These are phyloP conservation scores for Apoda limacodes DNA, from an alignment of 2,888 invertebrate species.

Conservation along the genomic window DNA sequence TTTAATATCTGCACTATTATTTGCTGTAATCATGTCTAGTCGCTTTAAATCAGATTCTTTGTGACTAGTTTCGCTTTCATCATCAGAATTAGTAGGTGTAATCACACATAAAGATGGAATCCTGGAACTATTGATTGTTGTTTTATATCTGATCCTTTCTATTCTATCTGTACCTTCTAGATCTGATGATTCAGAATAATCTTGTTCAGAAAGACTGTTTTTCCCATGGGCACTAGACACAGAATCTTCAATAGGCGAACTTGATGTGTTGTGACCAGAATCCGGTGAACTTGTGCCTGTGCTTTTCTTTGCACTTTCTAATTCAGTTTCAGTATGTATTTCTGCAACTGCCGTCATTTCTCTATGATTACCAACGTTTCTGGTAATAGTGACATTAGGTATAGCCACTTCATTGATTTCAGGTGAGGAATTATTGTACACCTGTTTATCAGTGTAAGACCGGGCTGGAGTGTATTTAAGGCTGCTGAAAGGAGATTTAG, in stretches of 20 bases:
- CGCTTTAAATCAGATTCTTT: slow-evolving; percentile 35
- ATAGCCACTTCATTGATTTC: slow-evolving; percentile 42
- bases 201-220: slow-evolving; percentile 80
- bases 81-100: slow-evolving; percentile 88
- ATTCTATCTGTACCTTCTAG: slow-evolving; percentile 89
- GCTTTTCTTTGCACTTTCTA: slow-evolving; percentile 63
- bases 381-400: slow-evolving; percentile 51
- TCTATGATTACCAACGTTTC: slow-evolving; percentile 47
- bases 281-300: slow-evolving; percentile 82
- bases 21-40: slow-evolving; percentile 27
- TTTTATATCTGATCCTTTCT: slow-evolving; percentile 87
- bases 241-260: slow-evolving; percentile 81
- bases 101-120: slow-evolving; percentile 95
- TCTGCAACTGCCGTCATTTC: slow-evolving; percentile 73
- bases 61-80: slow-evolving; percentile 73
- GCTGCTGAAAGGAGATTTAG: slow-evolving; percentile 52
- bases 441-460: slow-evolving; percentile 42
- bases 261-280: slow-evolving; percentile 85
- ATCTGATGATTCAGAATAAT: slow-evolving; percentile 89
- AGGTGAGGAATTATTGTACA: slow-evolving; percentile 45
- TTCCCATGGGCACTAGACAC: slow-evolving; percentile 78
- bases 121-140: slow-evolving; percentile 86
- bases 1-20: slow-evolving; percentile 30
- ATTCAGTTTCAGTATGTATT: slow-evolving; percentile 60
- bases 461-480: slow-evolving; percentile 46